Conservation (phyloP, 2,888 invertebrate species). For the Geophilus truncorum region DNA sequence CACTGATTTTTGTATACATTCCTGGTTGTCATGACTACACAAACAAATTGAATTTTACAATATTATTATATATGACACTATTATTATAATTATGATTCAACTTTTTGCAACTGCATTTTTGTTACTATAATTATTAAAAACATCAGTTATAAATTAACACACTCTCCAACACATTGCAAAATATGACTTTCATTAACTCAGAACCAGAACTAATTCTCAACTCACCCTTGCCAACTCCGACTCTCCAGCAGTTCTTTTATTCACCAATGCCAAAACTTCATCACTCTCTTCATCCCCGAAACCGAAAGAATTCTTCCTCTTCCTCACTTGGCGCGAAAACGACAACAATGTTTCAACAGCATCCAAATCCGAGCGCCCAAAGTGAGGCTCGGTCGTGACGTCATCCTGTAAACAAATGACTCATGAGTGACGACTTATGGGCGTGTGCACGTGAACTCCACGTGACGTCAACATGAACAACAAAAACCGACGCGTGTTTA, state of each 20-base stretch:
- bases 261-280: slow-evolving; percentile 57
- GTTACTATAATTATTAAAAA: too few relatives aligned
- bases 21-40: too few relatives aligned
- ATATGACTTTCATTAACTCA: too few relatives aligned
- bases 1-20: too few relatives aligned
- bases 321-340: slow-evolving; percentile 41
- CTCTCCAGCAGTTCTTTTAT: slow-evolving; percentile 34
- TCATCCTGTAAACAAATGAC: slow-evolving; percentile 38
- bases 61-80: too few relatives aligned
- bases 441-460: slow-evolving; percentile 65
- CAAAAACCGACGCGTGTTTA: slow-evolving; percentile 44
- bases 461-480: slow-evolving; percentile 76
- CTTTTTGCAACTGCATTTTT: too few relatives aligned
- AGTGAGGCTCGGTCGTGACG: background rate
- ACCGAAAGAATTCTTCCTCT: slow-evolving; percentile 77
- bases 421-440: background rate
- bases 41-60: too few relatives aligned
- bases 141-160: too few relatives aligned
- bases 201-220: too few relatives aligned
- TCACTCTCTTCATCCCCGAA: slow-evolving; percentile 68
- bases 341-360: slow-evolving; percentile 50
- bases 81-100: too few relatives aligned
- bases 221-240: slow-evolving; percentile 41
- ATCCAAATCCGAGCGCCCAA: slow-evolving; percentile 42
- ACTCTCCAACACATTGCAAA: too few relatives aligned